Evolutionary conservation across 2,888 invertebrate species (phyloP), one percentile per base, ranked within the genome.

Genomic region (Helicoverpa assulta): DNA sequence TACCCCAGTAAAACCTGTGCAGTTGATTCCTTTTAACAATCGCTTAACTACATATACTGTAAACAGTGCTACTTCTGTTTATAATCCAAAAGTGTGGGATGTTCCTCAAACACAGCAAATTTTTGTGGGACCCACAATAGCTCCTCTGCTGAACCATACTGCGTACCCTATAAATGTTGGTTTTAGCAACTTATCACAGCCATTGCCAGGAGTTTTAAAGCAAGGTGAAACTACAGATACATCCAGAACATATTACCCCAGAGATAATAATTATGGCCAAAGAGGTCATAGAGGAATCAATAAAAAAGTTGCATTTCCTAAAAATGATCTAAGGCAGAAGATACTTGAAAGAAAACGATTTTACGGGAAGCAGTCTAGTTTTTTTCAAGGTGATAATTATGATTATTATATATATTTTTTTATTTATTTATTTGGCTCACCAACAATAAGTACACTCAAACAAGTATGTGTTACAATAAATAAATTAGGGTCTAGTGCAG

Each of bases 301-400:
- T 19, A 64, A 59, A 53, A 68, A 54, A 18, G 26, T 2, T n/a
- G 26, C 10, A n/a, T 61, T 60, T 47, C 12, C 47, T 54, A 57
- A 55, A n/a, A 78, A 57, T 55, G 91, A 90, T 78, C 80, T 90
- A 61, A 83, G 91, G 26, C 76, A 80, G 61, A 84, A 77, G 69
- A 68, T 91, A 52, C 68, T 58, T 56, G 79, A 76, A 40, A 86
- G 76, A 70, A 82, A 74, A 71, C 79, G 64, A 78, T 73, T 60
- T 29, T 53, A 63, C 66, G 81, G 70, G 50, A 61, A 59, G 76
- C 18, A 56, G 77, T 55, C 29, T 58, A 33, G 21, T 54, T 51
- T 26, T 26, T n/a, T 33, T 33, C 40, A 43, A 85, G 84, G 83
- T 86, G 80, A 58, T 58, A 43, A 58, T 68, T 54, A 19, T 58